phyloP scores from a whole-genome alignment of 2,888 invertebrate genomes.

The Lithophane semibrunnea region DNA sequence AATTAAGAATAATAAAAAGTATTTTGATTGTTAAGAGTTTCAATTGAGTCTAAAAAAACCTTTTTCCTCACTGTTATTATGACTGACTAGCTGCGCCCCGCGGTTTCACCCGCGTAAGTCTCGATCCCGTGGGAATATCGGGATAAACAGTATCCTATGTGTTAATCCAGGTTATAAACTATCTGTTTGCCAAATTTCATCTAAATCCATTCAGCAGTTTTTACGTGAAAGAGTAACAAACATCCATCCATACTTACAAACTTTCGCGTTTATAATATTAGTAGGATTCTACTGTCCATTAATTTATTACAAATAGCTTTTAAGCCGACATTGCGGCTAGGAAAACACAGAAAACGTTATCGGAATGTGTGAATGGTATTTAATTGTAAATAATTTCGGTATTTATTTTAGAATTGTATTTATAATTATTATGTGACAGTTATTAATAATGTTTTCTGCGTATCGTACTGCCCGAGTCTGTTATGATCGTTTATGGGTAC shows the following conservation, averaged over 20 bases:
- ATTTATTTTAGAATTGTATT: background rate
- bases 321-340: background rate
- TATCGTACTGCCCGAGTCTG: background rate
- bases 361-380: slow-evolving; percentile 8
- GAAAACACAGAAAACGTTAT: background rate
- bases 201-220: no score
- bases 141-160: no score
- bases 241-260: no score
- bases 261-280: no score
- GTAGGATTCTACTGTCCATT: background rate
- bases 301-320: slow-evolving; percentile 1
- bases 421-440: background rate
- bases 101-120: no score
- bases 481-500: no score
- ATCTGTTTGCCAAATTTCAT: no score
- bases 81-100: no score
- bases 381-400: background rate
- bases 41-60: background rate
- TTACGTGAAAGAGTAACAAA: no score
- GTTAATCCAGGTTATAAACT: no score
- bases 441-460: background rate
- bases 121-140: no score
- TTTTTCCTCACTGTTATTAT: background rate
- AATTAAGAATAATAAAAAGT: background rate
- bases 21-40: background rate